Base-by-base conservation (phyloP, 2,113 vertebrate species). In the Saimiri boliviensis region DNA sequence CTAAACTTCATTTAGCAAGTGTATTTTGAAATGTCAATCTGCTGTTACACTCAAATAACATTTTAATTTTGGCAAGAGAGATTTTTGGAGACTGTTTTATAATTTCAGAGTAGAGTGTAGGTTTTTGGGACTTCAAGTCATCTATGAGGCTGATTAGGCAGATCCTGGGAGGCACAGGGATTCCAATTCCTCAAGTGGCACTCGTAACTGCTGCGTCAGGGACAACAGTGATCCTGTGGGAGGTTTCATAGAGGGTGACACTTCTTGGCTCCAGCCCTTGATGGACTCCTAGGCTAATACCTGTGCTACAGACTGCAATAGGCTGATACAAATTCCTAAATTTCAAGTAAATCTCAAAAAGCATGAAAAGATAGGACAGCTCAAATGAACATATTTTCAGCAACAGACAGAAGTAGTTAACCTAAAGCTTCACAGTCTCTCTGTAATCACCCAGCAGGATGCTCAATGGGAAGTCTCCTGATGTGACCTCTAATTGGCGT, bases 401-500 rank as follows among this genome's bases (percentile, higher is more conserved):
- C 40, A 89, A 70, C 3, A 54, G 45, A 4, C 11, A 58, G 80
- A 96, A 9, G 16, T 37, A 70, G 37, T 45, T 63, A 37, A 86
- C 11, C 8, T 81, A 47, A 91, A 76, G 19, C 76, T 83, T 56
- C 14, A 40, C 37, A 60, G 12, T 68, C 16, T 54, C 32, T 70
- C 58, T 66, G 40, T 52, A 25, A 12, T 71, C 20, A 45, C 23
- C 58, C 83, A 40, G 21, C 40, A 80, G 45, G 27, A 16, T n/a
- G 30, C 49, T 88, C 30, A 74, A 4, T 21, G 27, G 32, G 4
- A 21, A 73, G 40, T 40, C 45, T 81, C 19, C n/a, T 45, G 37
- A 68, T 21, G 0, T 12, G 42, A 0, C 47, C 11, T 21, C 32
- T 30, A 11, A 0, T 6, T 47, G 40, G 4, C 60, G 4, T 1